Conservation (phyloP, 2,797 vertebrate genomes). For the Alectoris magna region DNA sequence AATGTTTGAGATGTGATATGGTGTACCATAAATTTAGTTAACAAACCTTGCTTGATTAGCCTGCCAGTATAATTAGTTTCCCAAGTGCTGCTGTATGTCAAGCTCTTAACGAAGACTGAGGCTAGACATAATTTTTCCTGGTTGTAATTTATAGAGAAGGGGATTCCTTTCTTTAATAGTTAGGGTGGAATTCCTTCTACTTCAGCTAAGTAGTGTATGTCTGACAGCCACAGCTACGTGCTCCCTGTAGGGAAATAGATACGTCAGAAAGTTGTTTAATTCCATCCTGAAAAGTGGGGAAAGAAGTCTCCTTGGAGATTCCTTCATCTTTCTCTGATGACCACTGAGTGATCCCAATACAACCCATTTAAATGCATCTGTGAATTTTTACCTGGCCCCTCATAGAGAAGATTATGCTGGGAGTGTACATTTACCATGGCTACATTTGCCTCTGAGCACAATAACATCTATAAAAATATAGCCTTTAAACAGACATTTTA, state of each 20-base stretch:
- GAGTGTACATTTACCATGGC: not conserved
- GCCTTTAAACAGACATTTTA: not conserved
- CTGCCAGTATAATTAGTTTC: slow-evolving; percentile 3
- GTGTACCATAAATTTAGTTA: slow-evolving; percentile 11
- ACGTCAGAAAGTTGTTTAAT: slow-evolving; percentile 13
- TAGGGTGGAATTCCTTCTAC: not conserved
- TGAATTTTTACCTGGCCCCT: not conserved
- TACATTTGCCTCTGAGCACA: not conserved
- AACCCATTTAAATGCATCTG: not conserved
- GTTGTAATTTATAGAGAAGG: not conserved
- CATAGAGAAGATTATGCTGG: not conserved
- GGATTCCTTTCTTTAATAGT: not conserved
- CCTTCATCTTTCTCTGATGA: not conserved
- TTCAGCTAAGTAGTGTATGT: not conserved
- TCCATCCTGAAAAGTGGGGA: not conserved
- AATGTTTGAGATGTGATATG: not conserved
- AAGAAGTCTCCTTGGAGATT: not conserved
- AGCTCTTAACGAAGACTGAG: not conserved
- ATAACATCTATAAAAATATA: not conserved
- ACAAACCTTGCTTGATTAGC: not conserved
- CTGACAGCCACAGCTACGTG: not conserved
- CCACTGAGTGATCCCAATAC: not conserved
- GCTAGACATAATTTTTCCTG: not conserved
- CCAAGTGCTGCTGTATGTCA: slow-evolving; percentile 15
- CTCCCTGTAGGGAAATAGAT: not conserved